Conservation (phyloP, 2,888 invertebrate genomes). For the Oligia strigilis region DNA sequence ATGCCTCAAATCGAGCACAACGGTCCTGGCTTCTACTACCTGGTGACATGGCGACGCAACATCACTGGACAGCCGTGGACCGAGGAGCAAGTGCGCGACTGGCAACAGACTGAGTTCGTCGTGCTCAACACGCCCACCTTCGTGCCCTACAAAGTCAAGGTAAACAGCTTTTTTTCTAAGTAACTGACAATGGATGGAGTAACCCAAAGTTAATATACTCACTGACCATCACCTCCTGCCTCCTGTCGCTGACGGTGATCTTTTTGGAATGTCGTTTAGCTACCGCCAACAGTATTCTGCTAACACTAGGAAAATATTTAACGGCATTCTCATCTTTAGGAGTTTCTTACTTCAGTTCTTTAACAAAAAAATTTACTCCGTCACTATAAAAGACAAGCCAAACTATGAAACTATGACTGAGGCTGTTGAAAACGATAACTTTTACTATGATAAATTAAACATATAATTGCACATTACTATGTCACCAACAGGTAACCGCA, state of each 20-base stretch:
- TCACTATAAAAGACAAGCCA: not conserved
- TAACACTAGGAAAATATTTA: not conserved
- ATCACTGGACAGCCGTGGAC: slow-evolving; percentile 93
- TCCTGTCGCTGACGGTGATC: not conserved
- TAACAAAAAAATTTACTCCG: too few relatives aligned
- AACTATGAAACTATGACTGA: not conserved
- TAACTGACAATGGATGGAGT: too few relatives aligned
- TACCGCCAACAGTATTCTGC: not conserved
- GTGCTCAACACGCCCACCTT: slow-evolving; percentile 97
- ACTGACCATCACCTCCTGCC: not conserved
- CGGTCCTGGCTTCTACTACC: slow-evolving; percentile 97
- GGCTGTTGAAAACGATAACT: not conserved
- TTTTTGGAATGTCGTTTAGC: not conserved
- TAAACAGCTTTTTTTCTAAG: slow-evolving; percentile 48
- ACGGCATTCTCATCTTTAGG: not conserved
- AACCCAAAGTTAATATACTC: not conserved
- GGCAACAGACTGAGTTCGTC: slow-evolving; percentile 92
- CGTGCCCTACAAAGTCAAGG: slow-evolving; percentile 96
- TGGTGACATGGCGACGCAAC: slow-evolving; percentile 96
- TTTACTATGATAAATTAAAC: not conserved
- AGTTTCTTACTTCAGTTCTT: not conserved
- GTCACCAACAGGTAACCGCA: slow-evolving; percentile 92
- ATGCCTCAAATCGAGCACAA: slow-evolving; percentile 99
- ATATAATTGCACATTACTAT: not conserved
- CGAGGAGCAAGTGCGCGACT: slow-evolving; percentile 94